Base-by-base conservation (phyloP, 2,888 invertebrate genomes). In the Lithophane semibrunnea region DNA sequence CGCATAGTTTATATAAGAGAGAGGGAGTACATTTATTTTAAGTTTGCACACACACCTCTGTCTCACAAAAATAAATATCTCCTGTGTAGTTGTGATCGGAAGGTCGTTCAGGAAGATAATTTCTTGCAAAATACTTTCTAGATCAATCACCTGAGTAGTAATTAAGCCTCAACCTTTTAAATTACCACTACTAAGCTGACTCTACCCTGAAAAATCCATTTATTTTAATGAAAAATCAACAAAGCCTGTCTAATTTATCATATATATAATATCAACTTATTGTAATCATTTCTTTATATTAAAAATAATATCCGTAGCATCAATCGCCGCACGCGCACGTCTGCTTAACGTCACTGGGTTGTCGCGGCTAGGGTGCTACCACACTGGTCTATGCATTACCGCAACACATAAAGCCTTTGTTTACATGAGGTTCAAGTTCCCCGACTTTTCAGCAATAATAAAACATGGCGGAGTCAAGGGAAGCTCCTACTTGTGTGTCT, bases 121-220 rank as follows among this genome's bases (percentile, higher is more conserved):
- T 56, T 56, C n/a, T 56, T 56, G n/a, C 56, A 56, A 56, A 56
- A n/a, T 1, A 56, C n/a, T 10, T 65, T 29, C 21, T 21, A 64
- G 16, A 49, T 49, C 0, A 16, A 76, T 8, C 24, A 10, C 1
- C 16, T 13, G 3, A 63, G 37, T 29, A 24, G 21, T 54, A 29
- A 52, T 82, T 52, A 68, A 76, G 10, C 21, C 13, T 52, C 42
- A n/a, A 21, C 16, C 9, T 37, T 37, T 29, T 61, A 37, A 18
- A 37, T 37, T 18, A 61, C 29, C 61, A 10, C 61, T 2, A 29
- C 29, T 56, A 56, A 56, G n/a, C 24, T 16, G 18, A 70, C 21
- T 77, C 49, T 63, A 79, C 79, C 84, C 67, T 84, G 79, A 16
- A 75, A 79, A 88, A 87, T 87, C 87, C 72, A 87, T 88, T 87